Evolutionary conservation across 2,797 vertebrate genomes (phyloP).

Genomic region (Ctenosaura bakeri): DNA sequence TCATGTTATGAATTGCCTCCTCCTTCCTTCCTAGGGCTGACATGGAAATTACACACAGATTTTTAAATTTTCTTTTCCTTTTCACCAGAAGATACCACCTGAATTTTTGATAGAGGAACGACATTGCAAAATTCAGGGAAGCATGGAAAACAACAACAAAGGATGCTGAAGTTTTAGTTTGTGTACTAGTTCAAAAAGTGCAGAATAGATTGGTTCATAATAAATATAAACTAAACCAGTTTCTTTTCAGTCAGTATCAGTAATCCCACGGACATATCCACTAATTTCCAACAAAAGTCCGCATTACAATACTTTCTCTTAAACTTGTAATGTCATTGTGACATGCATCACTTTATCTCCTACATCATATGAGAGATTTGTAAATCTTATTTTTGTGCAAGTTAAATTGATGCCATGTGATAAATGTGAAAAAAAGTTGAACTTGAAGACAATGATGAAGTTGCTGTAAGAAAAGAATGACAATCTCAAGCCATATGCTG

Average conservation of each 20-base stretch:
- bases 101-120: too few species aligned
- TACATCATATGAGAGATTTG: neutral
- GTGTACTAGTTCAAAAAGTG: too few species aligned
- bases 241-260: neutral
- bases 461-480: neutral
- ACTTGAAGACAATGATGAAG: neutral
- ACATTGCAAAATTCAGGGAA: too few species aligned
- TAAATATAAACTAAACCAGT: neutral
- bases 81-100: neutral
- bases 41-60: neutral
- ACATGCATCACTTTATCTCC: neutral
- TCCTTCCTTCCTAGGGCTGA: neutral
- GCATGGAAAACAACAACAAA: too few species aligned
- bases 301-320: neutral
- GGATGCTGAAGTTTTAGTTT: too few species aligned
- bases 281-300: neutral
- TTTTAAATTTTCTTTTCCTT: neutral
- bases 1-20: too few species aligned
- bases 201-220: too few species aligned
- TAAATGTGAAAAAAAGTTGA: neutral
- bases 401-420: too few species aligned
- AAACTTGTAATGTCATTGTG: neutral
- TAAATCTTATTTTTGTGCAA: neutral
- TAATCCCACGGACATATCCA: neutral
- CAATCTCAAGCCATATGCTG: neutral